Conservation (phyloP, 2,888 invertebrate genomes). For the Monochamus alternatus region DNA sequence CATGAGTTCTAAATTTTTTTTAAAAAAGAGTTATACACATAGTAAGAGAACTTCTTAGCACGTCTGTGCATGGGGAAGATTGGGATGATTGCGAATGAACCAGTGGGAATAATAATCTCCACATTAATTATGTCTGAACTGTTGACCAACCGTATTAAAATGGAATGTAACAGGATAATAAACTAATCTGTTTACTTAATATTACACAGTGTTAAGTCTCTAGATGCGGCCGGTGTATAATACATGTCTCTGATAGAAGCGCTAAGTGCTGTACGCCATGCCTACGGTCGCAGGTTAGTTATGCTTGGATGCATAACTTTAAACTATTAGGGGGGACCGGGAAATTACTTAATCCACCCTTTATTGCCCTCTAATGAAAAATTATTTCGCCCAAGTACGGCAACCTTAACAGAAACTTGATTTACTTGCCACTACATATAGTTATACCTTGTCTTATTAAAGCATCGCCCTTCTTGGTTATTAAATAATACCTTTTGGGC, state of each 20-base stretch:
- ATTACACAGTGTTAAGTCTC: conserved; percentile 61
- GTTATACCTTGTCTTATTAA: too few species aligned
- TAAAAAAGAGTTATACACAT: too few species aligned
- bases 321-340: conserved; percentile 33
- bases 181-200: conserved; percentile 68
- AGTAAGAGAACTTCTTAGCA: too few species aligned
- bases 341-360: conserved; percentile 15
- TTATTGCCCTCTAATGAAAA: conserved; percentile 3
- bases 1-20: too few species aligned
- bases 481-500: too few species aligned
- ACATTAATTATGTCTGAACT: conserved; percentile 67
- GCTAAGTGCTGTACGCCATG: conserved; percentile 44
- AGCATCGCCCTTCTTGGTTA: too few species aligned
- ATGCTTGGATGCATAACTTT: conserved; percentile 46
- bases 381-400: conserved; percentile 2
- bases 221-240: conserved; percentile 54
- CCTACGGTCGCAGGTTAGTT: conserved; percentile 43
- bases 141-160: conserved; percentile 68
- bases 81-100: conserved; percentile 56
- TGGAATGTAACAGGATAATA: conserved; percentile 65
- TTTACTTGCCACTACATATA: neutral
- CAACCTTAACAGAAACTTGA: neutral
- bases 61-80: conserved; percentile 18
- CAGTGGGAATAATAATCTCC: conserved; percentile 65
- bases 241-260: conserved; percentile 49